These are phyloP conservation scores for Catostomus latipinnis DNA, from an alignment of 2,797 vertebrate genomes.

Conservation along the genomic window DNA sequence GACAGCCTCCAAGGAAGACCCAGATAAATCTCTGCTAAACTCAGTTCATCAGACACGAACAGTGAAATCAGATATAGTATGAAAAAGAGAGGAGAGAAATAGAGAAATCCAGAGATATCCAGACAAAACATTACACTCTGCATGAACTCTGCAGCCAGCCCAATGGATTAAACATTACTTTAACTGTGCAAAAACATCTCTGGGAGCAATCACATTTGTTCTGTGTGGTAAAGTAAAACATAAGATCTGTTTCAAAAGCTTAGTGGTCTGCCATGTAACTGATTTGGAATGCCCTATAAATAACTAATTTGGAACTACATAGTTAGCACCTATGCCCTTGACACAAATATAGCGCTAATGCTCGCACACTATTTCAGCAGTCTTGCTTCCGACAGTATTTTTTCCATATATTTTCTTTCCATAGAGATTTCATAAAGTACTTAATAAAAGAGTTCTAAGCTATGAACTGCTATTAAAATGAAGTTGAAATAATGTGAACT, in stretches of 20 bases:
- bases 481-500: no score
- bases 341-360: no score
- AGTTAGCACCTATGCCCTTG: no score
- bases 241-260: not conserved
- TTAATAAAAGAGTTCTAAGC: no score
- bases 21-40: slow-evolving; percentile 55
- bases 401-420: no score
- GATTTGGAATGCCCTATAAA: no score
- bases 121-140: slow-evolving; percentile 38
- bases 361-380: no score
- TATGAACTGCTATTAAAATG: no score
- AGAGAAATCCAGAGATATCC: slow-evolving; percentile 17
- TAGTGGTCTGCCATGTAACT: no score
- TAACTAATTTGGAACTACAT: no score
- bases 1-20: slow-evolving; percentile 50
- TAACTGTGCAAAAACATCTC: not conserved
- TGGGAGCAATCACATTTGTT: not conserved
- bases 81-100: slow-evolving; percentile 24
- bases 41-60: slow-evolving; percentile 22
- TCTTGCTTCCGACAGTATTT: no score
- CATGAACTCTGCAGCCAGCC: slow-evolving; percentile 34
- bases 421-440: no score
- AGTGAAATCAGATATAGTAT: slow-evolving; percentile 45
- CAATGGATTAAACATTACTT: slow-evolving; percentile 27
- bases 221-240: not conserved